Base-by-base conservation (phyloP, 2,888 invertebrate genomes). In the Isotomurus palustris region DNA sequence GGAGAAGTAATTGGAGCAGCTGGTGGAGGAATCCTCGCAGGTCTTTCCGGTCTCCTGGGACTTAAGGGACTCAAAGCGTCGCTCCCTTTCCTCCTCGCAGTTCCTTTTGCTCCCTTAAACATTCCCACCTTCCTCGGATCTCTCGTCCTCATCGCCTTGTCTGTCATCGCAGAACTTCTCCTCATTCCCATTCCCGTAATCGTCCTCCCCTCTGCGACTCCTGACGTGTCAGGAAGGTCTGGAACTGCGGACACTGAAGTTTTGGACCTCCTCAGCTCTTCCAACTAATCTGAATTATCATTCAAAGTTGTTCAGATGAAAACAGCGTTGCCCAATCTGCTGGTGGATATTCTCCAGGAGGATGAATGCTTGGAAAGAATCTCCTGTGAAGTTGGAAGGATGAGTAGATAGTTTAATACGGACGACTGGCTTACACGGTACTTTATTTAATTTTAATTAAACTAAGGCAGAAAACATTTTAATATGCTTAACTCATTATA, bases 331-430 rank as follows among this genome's bases (percentile, higher is more conserved):
- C 8, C 24, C 6, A 19, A 10, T 10, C 12, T 6, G 48, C 24
- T 52, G 40, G 58, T 54, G 3, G 52, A 53, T 8, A 49, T 47
- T n/a, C 36, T 64, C 24, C 50, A 56, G 28, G 56, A 58, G 28
- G 64, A 64, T 8, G 58, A 64, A 44, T 64, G 64, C 24, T 43
- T 64, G 19, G 64, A 64, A 43, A 44, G 58, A 35, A 54, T 64
- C 38, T 56, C 60, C 1, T 64, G 64, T 40, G 64, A 61, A 54
- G 56, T 64, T 53, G 50, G 51, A 10, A 53, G 51, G 29, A 44
- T 55, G 36, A 51, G 58, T 22, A 43, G 40, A 21, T 55, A 53
- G 21, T 38, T 48, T 8, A 53, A 60, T 36, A 53, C 55, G 19
- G 45, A 53, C 22, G 62, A 58, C n/a, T 62, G 58, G 62, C 32